Base-by-base conservation (phyloP, 2,888 invertebrate genomes). In the Lepidochrysops patricia region DNA sequence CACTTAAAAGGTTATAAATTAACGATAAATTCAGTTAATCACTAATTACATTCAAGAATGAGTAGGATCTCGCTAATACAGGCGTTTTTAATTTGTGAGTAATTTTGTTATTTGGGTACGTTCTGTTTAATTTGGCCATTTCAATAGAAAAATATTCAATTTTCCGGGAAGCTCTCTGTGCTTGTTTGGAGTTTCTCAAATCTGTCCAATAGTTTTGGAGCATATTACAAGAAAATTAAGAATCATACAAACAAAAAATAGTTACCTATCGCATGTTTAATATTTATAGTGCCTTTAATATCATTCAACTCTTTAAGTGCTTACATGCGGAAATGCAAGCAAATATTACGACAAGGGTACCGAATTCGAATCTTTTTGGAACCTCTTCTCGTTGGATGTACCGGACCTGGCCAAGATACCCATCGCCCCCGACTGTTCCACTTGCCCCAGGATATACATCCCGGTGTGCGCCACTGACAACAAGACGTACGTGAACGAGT, bases 391-490 rank as follows among this genome's bases (percentile, higher is more conserved):
- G 2, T 1, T 27, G 26, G 52, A 52, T 29, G 27, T 52, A 15
- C 52, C 52, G 4, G 26, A 26, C 0, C 27, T 52, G 52, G 52
- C 13, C 27, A 29, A 52, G 15, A 52, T 52, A 29, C 52, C 52
- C 4, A 6, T 27, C 9, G 7, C 52, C 3, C 29, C 52, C 1
- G 27, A 52, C 15, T 52, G 52, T 4, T 15, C 15, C 15, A 27
- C n/a, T 2, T 52, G 52, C 9, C 52, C 52, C 27, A 61, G 68
- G 7, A 67, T 80, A 1, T 82, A 82, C 54, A 78, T 79, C 7
- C 81, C 81, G 0, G 67, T 82, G 0, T 82, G 81, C 35, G 75
- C 70, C 0, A 66, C 71, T 0, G 74, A 77, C 13, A 69, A 70
- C 1, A 68, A 70, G 27, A 80, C 80, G 0, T 82, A 79, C 23